Evolutionary conservation across 2,797 vertebrate species (phyloP).

Genomic region (Pseudopleuronectes americanus): DNA sequence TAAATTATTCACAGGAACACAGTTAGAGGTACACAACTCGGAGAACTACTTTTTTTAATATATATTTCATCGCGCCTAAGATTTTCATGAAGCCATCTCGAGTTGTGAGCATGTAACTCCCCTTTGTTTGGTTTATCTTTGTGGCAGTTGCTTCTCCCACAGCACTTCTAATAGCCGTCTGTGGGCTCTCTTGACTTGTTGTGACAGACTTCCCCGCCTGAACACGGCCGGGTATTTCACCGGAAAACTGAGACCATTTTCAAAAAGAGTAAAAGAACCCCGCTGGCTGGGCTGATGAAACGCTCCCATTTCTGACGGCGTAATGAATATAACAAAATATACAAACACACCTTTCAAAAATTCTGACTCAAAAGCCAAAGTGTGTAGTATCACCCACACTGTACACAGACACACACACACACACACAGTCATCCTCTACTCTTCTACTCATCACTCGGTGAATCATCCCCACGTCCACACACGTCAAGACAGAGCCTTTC

Average conservation of each 20-base stretch:
- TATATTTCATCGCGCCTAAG: not conserved
- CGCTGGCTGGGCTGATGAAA: not conserved
- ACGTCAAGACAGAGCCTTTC: constrained; percentile 40
- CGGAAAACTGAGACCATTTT: not conserved
- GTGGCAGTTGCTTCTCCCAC: constrained; percentile 9
- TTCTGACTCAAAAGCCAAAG: constrained; percentile 10
- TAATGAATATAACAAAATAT: constrained; percentile 8
- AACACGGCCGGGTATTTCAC: constrained; percentile 19
- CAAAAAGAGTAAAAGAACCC: not conserved
- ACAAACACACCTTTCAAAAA: constrained; percentile 12
- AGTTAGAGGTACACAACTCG: constrained; percentile 4
- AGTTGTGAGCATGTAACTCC: not conserved
- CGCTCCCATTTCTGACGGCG: not conserved
- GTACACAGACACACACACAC: constrained; percentile 31
- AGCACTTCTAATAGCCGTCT: not conserved
- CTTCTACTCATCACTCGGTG: constrained; percentile 28
- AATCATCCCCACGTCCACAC: constrained; percentile 41
- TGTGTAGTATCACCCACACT: constrained; percentile 22
- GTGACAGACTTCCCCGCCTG: constrained; percentile 13
- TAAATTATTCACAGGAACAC: constrained; percentile 12
- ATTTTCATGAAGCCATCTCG: constrained; percentile 18
- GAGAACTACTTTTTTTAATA: not conserved
- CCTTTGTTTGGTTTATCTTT: constrained; percentile 24
- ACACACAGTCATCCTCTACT: constrained; percentile 20
- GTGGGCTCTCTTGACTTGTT: constrained; percentile 8